phyloP scores from a whole-genome alignment of 2,113 vertebrate species.

The Solenodon paradoxus region DNA sequence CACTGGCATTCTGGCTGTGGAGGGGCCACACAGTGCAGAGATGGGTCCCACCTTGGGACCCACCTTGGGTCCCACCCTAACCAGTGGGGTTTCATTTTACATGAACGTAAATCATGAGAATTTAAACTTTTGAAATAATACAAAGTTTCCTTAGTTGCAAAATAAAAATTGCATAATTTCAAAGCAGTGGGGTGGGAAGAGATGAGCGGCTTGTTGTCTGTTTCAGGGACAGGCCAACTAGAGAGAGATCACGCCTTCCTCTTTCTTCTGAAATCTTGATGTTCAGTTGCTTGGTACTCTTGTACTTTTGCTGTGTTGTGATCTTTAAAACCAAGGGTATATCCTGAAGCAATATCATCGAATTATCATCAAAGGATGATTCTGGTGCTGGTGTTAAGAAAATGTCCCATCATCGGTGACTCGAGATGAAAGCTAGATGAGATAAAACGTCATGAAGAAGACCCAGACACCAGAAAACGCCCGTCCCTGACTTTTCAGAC shows the following conservation, averaged over 20 bases:
- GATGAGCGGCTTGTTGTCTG: background rate
- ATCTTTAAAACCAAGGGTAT: background rate
- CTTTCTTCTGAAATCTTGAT: background rate
- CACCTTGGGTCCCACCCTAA: background rate
- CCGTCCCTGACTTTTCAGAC: background rate
- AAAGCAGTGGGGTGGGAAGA: background rate
- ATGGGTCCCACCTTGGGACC: background rate
- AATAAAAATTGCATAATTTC: background rate
- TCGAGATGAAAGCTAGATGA: background rate
- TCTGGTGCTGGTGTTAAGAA: background rate
- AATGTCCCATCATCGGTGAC: background rate
- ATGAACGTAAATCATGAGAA: background rate
- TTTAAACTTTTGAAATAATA: background rate
- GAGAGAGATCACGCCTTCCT: fast-evolving
- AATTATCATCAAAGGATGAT: background rate
- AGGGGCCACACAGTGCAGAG: fast-evolving
- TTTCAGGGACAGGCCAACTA: background rate
- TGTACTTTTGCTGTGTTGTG: background rate
- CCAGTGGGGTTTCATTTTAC: background rate
- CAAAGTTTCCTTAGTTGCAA: background rate
- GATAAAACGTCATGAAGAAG: background rate
- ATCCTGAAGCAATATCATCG: background rate
- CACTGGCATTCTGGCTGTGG: background rate
- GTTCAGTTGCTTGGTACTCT: fast-evolving
- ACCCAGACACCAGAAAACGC: background rate